Percentiles rank a stretch among this genome's conserved stretches.
phyloP scores from a whole-genome alignment of 2,797 vertebrate species.

The Chiroxiphia lanceolata region DNA sequence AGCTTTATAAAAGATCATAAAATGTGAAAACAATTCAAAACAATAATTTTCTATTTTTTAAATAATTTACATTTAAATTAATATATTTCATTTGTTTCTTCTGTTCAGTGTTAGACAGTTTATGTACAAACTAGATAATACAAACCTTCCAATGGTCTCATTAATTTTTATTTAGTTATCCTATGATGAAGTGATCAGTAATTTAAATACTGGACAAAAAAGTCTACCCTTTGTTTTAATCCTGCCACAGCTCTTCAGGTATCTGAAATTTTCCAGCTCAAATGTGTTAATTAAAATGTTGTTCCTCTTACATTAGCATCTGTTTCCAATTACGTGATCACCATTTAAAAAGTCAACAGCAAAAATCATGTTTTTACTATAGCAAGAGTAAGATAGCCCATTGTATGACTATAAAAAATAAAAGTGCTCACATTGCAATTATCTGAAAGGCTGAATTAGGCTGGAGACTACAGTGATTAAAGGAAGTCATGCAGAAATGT shows the following conservation, averaged over 20 bases:
- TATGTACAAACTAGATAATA: neutral
- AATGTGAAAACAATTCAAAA: neutral
- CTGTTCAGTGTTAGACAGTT: neutral
- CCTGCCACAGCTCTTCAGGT: neutral
- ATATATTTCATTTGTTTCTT: neutral
- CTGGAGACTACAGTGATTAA: slow-evolving; percentile 37
- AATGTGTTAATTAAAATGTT: slow-evolving; percentile 61
- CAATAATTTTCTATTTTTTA: neutral
- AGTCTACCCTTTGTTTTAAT: neutral
- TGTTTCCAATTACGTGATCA: slow-evolving; percentile 69
- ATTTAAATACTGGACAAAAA: neutral
- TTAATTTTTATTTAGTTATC: neutral
- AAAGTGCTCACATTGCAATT: slow-evolving; percentile 38
- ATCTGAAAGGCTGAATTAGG: slow-evolving; percentile 42
- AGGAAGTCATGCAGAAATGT: slow-evolving; percentile 64
- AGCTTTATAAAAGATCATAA: neutral
- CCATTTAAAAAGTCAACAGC: slow-evolving; percentile 64
- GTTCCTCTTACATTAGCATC: slow-evolving; percentile 42
- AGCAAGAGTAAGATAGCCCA: slow-evolving; percentile 46
- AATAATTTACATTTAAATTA: neutral
- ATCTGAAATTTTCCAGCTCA: slow-evolving; percentile 30
- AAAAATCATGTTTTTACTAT: slow-evolving; percentile 18
- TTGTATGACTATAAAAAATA: slow-evolving; percentile 53
- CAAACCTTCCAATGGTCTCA: neutral
- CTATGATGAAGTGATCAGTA: neutral